Conservation (phyloP, 2,113 vertebrate species). For the Leucopsar rothschildi region DNA sequence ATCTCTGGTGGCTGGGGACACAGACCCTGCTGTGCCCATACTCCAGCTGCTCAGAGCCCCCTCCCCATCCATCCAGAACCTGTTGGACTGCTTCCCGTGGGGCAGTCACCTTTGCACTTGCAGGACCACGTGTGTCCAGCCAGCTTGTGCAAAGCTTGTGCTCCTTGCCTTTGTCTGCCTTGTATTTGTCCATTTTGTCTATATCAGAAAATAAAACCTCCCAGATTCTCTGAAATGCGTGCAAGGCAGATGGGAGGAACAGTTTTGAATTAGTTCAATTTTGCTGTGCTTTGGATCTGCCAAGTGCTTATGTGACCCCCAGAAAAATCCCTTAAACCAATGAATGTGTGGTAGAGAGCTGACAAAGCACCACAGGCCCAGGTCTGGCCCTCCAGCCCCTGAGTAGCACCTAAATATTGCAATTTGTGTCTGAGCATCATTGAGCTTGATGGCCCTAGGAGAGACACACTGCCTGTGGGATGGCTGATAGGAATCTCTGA, state of each 20-base stretch:
- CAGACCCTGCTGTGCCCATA: too few species aligned
- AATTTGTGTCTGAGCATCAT: not conserved
- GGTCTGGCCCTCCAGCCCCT: not conserved
- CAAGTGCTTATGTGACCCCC: not conserved
- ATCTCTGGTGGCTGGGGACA: not conserved
- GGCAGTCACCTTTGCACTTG: rapidly evolving
- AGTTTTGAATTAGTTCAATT: not conserved
- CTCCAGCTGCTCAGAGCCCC: not conserved
- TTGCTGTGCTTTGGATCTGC: not conserved
- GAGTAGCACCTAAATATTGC: not conserved
- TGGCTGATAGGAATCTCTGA: not conserved
- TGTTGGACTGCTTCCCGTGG: rapidly evolving
- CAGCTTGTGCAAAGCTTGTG: not conserved
- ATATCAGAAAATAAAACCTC: not conserved
- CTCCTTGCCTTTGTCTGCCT: not conserved
- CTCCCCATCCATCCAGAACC: not conserved
- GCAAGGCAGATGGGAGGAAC: not conserved
- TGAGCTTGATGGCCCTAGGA: not conserved
- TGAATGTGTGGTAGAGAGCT: rapidly evolving
- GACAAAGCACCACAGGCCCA: not conserved
- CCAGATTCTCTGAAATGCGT: not conserved
- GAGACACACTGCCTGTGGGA: not conserved
- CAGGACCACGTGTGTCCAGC: rapidly evolving
- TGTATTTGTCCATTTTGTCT: not conserved
- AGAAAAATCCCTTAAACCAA: not conserved